phyloP scores from a whole-genome alignment of 2,888 invertebrate genomes.

The Ceratothoa steindachneri region DNA sequence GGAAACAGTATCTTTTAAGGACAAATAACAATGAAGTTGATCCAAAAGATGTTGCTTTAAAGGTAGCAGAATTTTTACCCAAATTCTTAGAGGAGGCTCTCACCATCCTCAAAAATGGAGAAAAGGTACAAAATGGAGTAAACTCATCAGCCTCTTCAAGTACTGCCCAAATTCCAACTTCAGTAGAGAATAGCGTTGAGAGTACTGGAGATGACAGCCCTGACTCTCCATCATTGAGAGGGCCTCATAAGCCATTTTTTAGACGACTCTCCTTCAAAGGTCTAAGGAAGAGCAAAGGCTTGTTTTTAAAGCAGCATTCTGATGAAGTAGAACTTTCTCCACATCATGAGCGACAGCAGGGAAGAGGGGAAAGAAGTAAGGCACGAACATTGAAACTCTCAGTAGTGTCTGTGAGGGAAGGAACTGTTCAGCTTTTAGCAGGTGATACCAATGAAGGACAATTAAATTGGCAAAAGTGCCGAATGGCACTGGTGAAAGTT shows the following conservation, averaged over 20 bases:
- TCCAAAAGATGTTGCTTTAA: conserved; percentile 28
- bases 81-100: conserved; percentile 31
- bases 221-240: conserved; percentile 36
- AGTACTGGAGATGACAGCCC: conserved; percentile 39
- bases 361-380: conserved; percentile 61
- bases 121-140: conserved; percentile 45
- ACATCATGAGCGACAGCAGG: conserved; percentile 48
- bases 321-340: conserved; percentile 70
- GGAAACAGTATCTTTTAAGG: conserved; percentile 30
- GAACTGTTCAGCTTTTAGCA: conserved; percentile 84
- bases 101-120: conserved; percentile 32
- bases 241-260: conserved; percentile 49
- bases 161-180: conserved; percentile 45
- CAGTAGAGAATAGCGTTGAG: conserved; percentile 34
- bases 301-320: conserved; percentile 81
- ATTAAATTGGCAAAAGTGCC: conserved; percentile 90
- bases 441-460: conserved; percentile 85
- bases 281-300: conserved; percentile 70
- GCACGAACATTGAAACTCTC: conserved; percentile 85
- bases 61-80: conserved; percentile 35
- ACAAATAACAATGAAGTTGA: conserved; percentile 27
- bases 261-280: conserved; percentile 78
- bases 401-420: conserved; percentile 89
- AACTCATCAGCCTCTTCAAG: conserved; percentile 20
- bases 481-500: conserved; percentile 83